Evolutionary conservation across 2,888 invertebrate genomes (phyloP).

Genomic region (Agrochola litura): DNA sequence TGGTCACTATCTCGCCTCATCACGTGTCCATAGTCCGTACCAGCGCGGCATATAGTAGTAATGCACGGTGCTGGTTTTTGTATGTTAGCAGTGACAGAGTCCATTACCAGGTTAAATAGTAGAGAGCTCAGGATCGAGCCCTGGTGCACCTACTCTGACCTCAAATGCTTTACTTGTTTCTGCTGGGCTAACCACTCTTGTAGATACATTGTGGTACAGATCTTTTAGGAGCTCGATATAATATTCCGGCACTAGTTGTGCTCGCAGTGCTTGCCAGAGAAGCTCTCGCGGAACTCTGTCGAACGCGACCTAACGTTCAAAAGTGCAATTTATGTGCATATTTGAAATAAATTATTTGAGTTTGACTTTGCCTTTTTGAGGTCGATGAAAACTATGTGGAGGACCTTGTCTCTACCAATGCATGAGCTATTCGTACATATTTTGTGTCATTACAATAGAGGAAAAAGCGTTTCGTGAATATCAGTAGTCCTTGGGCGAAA

Average conservation of each 20-base stretch:
- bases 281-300: background rate
- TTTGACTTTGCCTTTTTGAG: background rate
- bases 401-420: too few relatives aligned
- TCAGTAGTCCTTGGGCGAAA: background rate
- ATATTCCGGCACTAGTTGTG: background rate
- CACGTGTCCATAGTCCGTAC: too few relatives aligned
- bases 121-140: background rate
- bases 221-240: background rate
- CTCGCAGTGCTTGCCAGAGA: slow-evolving; percentile 1
- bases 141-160: background rate
- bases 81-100: background rate
- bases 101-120: background rate
- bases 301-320: too few relatives aligned
- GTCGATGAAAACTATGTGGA: background rate
- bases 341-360: too few relatives aligned
- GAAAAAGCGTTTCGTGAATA: background rate
- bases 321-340: too few relatives aligned
- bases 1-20: too few relatives aligned
- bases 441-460: background rate
- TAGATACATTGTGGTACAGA: background rate
- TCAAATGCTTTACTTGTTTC: slow-evolving; percentile 7
- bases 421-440: background rate
- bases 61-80: background rate
- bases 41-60: background rate
- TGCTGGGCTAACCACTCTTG: background rate